These are phyloP conservation scores for Oryzias sinensis DNA, from an alignment of 2,797 vertebrate genomes.

Conservation along the genomic window DNA sequence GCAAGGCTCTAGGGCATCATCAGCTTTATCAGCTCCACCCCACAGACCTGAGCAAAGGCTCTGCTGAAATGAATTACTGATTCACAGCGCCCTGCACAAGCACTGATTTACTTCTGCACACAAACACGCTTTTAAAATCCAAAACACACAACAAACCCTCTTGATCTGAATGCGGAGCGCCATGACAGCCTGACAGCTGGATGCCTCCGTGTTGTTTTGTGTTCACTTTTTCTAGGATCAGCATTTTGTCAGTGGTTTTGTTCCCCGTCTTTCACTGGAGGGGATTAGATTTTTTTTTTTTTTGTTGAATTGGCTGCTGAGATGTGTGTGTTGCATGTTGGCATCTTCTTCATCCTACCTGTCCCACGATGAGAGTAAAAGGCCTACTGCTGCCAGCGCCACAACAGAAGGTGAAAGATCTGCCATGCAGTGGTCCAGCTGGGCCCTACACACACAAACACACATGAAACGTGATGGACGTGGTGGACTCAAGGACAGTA, in stretches of 20 bases:
- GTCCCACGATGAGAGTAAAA: slow-evolving; percentile 64
- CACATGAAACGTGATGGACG: slow-evolving; percentile 42
- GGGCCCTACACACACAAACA: slow-evolving; percentile 69
- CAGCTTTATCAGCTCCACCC: slow-evolving; percentile 57
- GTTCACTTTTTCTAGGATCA: slow-evolving; percentile 58
- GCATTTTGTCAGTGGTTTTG: slow-evolving; percentile 71
- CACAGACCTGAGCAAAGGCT: slow-evolving; percentile 43
- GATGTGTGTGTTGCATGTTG: slow-evolving; percentile 28
- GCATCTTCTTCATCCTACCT: slow-evolving; percentile 66
- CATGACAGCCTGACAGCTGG: slow-evolving; percentile 64
- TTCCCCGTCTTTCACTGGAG: slow-evolving; percentile 60
- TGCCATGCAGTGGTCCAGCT: slow-evolving; percentile 74
- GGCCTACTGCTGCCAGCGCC: slow-evolving; percentile 63
- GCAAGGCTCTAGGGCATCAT: slow-evolving; percentile 37
- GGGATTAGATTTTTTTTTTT: slow-evolving; percentile 58
- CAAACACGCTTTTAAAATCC: slow-evolving; percentile 46
- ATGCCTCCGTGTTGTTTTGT: slow-evolving; percentile 53
- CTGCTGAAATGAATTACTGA: slow-evolving; percentile 50
- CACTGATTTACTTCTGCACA: slow-evolving; percentile 39
- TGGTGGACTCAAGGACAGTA: slow-evolving; percentile 65
- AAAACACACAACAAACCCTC: slow-evolving; percentile 52
- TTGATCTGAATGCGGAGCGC: slow-evolving; percentile 54
- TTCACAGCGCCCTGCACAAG: slow-evolving; percentile 27
- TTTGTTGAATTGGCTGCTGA: slow-evolving; percentile 52
- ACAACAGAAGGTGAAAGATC: slow-evolving; percentile 75